Base-by-base conservation (phyloP, 2,888 invertebrate genomes). In the Dicyrtomina minuta region DNA sequence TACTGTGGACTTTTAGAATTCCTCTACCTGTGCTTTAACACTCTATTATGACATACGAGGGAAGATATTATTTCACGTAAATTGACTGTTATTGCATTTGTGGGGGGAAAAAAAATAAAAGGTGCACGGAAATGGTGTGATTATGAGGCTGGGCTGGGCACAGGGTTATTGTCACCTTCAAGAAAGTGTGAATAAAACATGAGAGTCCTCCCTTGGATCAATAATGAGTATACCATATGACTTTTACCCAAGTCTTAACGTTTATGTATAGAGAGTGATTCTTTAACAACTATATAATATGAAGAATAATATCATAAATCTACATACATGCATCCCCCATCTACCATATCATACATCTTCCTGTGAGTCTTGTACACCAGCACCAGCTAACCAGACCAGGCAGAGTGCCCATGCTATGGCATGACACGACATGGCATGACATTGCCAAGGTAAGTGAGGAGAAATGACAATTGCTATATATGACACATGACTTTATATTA, bases 11-110 rank as follows among this genome's bases (percentile, higher is more conserved):
- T 15, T 55, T 58, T 17, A 66, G 41, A 46, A 56, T 44, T 56
- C 66, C 56, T 59, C 17, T 59, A 67, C 59, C 70, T 67, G 61
- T 62, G 66, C 62, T 70, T 70, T 70, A 66, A 62, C 67, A 61
- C 67, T 70, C 70, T 64, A 71, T 71, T 67, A 68, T 71, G 71
- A 71, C 68, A 65, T 68, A 70, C 58, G 64, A 8, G 55, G 41
- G 49, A 43, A 41, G 71, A 69, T 72, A 72, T 69, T 72, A 72
- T 72, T 72, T 72, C 71, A 72, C 68, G 66, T 71, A 71, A 71
- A 71, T 71, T 71, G 71, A 71, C 71, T 71, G 71, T 71, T 71
- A 71, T 71, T 71, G 66, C 69, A 53, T 69, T 72, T 53, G 51
- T 44, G 39, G 20, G 41, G 24, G 53, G 64, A 33, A 49, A 24